Conservation (phyloP, 2,888 invertebrate genomes). For the Aethes cnicana region DNA sequence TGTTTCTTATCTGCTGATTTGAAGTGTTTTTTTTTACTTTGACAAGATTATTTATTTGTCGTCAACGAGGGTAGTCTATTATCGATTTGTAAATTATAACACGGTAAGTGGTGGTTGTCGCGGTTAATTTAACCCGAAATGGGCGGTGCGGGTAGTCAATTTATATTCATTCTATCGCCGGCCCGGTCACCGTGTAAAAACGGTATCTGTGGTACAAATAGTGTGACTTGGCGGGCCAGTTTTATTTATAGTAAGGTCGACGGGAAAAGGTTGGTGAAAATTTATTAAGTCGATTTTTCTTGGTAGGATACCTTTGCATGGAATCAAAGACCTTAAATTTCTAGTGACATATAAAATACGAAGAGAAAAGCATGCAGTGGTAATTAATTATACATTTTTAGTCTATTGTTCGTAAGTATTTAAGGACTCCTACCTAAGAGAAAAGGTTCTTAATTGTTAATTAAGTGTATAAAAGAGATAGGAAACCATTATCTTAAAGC, state of each 20-base stretch:
- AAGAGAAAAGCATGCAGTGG: too few relatives aligned
- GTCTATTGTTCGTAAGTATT: too few relatives aligned
- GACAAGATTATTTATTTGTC: not conserved
- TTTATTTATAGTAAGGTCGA: constrained; percentile 23
- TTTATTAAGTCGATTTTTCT: constrained; percentile 12
- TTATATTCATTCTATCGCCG: constrained; percentile 44
- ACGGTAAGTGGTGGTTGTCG: constrained; percentile 36
- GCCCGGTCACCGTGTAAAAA: constrained; percentile 35
- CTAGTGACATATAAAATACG: too few relatives aligned
- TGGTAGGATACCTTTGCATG: not conserved
- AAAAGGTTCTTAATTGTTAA: not conserved
- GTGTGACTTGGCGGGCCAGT: constrained; percentile 16
- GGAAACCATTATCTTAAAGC: too few relatives aligned
- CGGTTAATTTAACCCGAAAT: constrained; percentile 38
- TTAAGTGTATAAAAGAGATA: too few relatives aligned
- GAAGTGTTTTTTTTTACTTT: not conserved
- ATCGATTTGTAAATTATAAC: constrained; percentile 30
- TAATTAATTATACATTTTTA: too few relatives aligned
- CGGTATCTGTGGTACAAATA: constrained; percentile 31
- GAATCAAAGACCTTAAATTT: too few relatives aligned
- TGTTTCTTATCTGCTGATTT: not conserved
- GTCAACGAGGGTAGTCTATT: not conserved
- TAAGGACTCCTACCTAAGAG: not conserved
- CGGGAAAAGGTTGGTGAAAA: constrained; percentile 6
- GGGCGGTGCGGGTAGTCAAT: constrained; percentile 36